phyloP scores from a whole-genome alignment of 1,140 invertebrate genomes.

The Nautilus pompilius region DNA sequence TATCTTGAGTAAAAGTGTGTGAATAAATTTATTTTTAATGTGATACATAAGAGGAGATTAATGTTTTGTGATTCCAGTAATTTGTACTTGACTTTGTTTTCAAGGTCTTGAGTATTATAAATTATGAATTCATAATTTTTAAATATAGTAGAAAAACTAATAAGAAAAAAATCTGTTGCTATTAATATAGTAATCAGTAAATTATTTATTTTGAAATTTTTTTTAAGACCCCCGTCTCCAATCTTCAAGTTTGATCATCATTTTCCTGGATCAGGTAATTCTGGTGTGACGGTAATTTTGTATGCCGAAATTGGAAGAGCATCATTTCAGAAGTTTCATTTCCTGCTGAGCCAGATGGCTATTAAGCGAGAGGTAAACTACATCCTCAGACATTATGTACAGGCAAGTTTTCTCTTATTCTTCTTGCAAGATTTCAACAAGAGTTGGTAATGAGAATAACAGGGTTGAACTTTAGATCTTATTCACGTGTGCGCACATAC shows the following conservation, averaged over 20 bases:
- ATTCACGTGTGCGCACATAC: not conserved
- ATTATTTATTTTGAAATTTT: not conserved
- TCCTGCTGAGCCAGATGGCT: conserved; percentile 67
- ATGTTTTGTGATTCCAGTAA: not conserved
- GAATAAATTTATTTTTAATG: too few species aligned
- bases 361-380: conserved; percentile 75
- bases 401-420: conserved; percentile 53
- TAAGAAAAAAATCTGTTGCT: not conserved
- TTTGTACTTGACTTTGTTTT: not conserved
- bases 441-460: too few species aligned
- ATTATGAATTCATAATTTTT: not conserved
- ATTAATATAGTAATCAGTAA: not conserved
- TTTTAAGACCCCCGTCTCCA: conserved; percentile 52
- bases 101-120: not conserved
- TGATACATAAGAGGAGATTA: not conserved
- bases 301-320: conserved; percentile 82
- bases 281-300: conserved; percentile 67
- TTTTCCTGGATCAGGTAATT: conserved; percentile 63
- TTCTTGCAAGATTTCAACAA: too few species aligned
- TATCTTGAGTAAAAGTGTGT: too few species aligned
- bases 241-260: conserved; percentile 82
- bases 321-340: conserved; percentile 73
- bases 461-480: not conserved
- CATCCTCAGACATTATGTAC: conserved; percentile 79
- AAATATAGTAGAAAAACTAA: not conserved